Conservation (phyloP, 2,113 vertebrate genomes). For the Martes martes region DNA sequence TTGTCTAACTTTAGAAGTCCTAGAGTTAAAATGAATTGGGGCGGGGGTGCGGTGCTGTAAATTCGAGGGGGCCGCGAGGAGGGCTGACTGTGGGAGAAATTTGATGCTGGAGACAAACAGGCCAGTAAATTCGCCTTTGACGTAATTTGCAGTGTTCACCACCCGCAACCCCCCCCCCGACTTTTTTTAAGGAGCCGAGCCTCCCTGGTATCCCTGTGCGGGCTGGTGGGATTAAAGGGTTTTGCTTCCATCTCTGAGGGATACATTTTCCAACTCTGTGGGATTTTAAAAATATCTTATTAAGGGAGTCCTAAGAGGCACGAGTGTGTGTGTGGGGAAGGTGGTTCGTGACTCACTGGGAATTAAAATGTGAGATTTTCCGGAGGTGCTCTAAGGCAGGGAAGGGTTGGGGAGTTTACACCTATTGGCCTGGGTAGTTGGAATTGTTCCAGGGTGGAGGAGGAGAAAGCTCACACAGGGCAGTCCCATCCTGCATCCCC, state of each 20-base stretch:
- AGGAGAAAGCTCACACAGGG: neutral
- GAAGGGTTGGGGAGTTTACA: neutral
- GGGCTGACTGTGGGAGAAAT: slow-evolving; percentile 59
- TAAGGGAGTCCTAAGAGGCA: slow-evolving; percentile 53
- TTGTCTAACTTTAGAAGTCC: slow-evolving; percentile 73
- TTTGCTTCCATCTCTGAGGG: slow-evolving; percentile 52
- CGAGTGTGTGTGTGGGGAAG: too few relatives aligned
- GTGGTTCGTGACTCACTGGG: slow-evolving; percentile 23
- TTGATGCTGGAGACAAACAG: slow-evolving; percentile 73
- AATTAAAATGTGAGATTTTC: slow-evolving; percentile 64
- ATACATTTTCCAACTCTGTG: slow-evolving; percentile 54
- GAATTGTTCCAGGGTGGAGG: neutral
- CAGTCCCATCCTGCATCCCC: neutral
- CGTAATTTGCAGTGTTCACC: slow-evolving; percentile 37
- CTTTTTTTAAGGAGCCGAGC: neutral
- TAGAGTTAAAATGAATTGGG: slow-evolving; percentile 63
- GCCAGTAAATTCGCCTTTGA: slow-evolving; percentile 67
- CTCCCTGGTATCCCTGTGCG: neutral
- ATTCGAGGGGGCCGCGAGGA: slow-evolving; percentile 25
- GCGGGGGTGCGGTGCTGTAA: slow-evolving; percentile 35
- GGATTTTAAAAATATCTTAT: slow-evolving; percentile 63
- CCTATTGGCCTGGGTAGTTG: neutral
- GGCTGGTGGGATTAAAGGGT: slow-evolving; percentile 46
- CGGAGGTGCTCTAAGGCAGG: neutral
- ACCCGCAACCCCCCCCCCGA: neutral